These are phyloP conservation scores for Synanceia verrucosa DNA, from an alignment of 2,797 vertebrate species.

Conservation along the genomic window DNA sequence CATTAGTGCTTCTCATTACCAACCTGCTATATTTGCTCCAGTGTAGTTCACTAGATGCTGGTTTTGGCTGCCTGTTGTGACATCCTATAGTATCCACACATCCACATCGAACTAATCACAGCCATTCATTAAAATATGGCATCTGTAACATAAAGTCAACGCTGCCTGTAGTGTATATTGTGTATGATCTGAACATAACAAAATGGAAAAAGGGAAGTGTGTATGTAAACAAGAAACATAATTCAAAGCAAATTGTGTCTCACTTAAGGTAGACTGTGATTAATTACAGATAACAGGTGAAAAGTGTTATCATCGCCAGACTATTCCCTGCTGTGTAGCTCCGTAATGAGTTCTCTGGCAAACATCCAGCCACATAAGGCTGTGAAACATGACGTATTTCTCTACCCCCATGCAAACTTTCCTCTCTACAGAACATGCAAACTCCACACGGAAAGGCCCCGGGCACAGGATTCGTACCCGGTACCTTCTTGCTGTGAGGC, in stretches of 20 bases:
- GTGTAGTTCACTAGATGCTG: neutral
- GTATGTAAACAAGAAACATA: neutral
- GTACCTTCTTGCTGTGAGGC: no score
- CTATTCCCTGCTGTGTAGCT: neutral
- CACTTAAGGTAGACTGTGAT: neutral
- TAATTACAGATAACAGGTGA: neutral
- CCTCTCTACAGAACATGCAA: no score
- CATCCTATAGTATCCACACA: neutral
- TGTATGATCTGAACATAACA: neutral
- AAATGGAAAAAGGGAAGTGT: neutral
- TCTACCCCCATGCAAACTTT: neutral
- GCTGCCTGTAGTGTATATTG: no score
- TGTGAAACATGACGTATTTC: constrained; percentile 7
- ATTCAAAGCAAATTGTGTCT: neutral
- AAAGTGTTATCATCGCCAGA: neutral
- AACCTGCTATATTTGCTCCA: neutral
- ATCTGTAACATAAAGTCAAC: neutral
- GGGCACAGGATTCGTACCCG: no score
- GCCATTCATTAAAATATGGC: neutral
- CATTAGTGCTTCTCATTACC: neutral
- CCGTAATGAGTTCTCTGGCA: neutral
- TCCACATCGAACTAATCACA: neutral
- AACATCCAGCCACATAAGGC: neutral
- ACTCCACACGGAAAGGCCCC: no score
- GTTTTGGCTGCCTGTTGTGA: constrained; percentile 10